Evolutionary conservation across 2,888 invertebrate genomes (phyloP), one percentile per base, ranked within the genome.

Genomic region (Apodemia hepburni): DNA sequence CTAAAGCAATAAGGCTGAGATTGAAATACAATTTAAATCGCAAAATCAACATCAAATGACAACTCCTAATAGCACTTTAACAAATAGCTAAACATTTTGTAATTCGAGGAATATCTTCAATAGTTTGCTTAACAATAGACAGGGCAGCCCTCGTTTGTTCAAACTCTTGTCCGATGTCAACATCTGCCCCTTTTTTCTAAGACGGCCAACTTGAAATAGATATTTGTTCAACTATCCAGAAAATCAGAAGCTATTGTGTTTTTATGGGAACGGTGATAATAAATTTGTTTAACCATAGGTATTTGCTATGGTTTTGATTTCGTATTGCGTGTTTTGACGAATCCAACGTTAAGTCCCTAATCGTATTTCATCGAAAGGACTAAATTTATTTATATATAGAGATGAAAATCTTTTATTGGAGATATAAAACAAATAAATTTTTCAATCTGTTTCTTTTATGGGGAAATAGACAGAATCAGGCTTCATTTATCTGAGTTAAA

Each of bases 1-100:
- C 0, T 2, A 4, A 35, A n/a, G 0, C 1, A 0, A 65, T 73
- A 81, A 64, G 70, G 77, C 65, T 62, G 18, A 73, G 62, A 71
- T 65, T 66, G 18, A n/a, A 18, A 18, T 58, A n/a, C 58, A 57
- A 57, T 57, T 57, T 27, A 57, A 57, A 57, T 57, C 54, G 54
- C 54, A 57, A 57, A 54, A 27, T 15, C 54, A 57, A 57, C 54
- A 29, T 57, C 27, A 7, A 57, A 57, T 57, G 54, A 38, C 47
- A 45, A 60, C 60, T 18, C 87, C 82, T 88, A 90, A 91, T 90
- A 83, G 85, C 84, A 86, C 77, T 89, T 86, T 89, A 88, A 91
- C 90, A 90, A 90, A 91, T 90, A 87, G 84, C 87, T 87, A 90
- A 91, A 85, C 85, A 85, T 86, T 90, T 85, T 82, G 85, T 85